Conservation (phyloP, 1,140 invertebrate species). For the Aleiodes sp. region DNA sequence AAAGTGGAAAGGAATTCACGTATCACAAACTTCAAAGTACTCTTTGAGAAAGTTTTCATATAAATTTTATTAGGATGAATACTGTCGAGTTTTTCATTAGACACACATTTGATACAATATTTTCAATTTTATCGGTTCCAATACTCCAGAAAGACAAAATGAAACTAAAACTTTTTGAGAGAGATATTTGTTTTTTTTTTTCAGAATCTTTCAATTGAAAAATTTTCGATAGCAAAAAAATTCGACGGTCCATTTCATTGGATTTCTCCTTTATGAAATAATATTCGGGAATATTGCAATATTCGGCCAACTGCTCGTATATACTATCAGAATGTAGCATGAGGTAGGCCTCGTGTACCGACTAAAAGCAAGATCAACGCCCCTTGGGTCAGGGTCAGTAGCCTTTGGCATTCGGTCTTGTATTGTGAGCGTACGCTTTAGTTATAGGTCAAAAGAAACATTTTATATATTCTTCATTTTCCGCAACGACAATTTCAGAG, state of each 20-base stretch:
- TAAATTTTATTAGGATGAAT: neutral
- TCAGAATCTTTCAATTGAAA: too few species aligned
- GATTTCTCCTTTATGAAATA: too few species aligned
- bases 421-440: constrained; percentile 31
- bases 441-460: constrained; percentile 47
- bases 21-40: neutral
- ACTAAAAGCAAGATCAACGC: constrained; percentile 63
- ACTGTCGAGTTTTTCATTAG: constrained; percentile 5
- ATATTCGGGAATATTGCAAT: neutral
- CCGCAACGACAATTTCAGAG: neutral
- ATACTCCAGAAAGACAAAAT: too few species aligned
- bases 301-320: neutral
- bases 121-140: neutral
- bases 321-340: neutral
- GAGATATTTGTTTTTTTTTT: too few species aligned
- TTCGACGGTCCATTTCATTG: too few species aligned
- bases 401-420: constrained; percentile 52
- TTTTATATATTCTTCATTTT: constrained; percentile 23
- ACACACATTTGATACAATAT: neutral
- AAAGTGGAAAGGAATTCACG: neutral
- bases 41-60: neutral
- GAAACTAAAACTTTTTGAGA: too few species aligned
- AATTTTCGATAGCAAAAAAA: too few species aligned
- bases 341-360: constrained; percentile 33
- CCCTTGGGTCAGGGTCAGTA: constrained; percentile 64